Percentiles rank a stretch among this genome's conserved stretches.
phyloP scores from a whole-genome alignment of 2,888 invertebrate species.

The Microctonus hyperodae region DNA sequence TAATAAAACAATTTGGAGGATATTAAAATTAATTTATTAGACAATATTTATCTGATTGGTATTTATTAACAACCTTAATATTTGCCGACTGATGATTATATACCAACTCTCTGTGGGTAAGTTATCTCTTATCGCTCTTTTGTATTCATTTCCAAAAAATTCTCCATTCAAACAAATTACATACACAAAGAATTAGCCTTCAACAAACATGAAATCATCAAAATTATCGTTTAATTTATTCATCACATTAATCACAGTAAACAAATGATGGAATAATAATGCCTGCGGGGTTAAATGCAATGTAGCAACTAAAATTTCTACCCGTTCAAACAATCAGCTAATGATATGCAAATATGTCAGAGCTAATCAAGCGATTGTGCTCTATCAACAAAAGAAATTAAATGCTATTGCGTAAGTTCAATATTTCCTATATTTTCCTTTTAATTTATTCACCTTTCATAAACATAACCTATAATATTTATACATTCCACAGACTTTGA shows the following conservation, averaged over 20 bases:
- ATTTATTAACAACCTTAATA: not conserved
- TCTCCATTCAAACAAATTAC: no score
- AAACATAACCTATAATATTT: no score
- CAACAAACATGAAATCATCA: no score
- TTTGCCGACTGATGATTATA: not conserved
- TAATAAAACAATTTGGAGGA: slow-evolving; percentile 46
- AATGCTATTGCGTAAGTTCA: slow-evolving; percentile 43
- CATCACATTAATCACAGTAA: slow-evolving; percentile 4
- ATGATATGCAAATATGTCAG: slow-evolving; percentile 62
- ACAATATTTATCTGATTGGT: not conserved
- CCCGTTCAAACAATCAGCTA: slow-evolving; percentile 60
- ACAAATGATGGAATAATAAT: not conserved
- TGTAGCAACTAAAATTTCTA: slow-evolving; percentile 49
- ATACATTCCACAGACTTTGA: no score
- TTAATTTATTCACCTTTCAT: not conserved
- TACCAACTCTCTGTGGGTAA: not conserved
- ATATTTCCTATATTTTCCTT: slow-evolving; percentile 39
- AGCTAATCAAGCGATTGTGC: slow-evolving; percentile 62
- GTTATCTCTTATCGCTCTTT: not conserved
- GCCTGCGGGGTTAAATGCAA: slow-evolving; percentile 24
- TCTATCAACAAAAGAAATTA: slow-evolving; percentile 54
- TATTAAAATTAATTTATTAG: not conserved
- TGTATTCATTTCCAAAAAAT: not conserved
- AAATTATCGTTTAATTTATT: not conserved
- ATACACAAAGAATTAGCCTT: no score